These are phyloP conservation scores for Alcis repandata DNA, from an alignment of 2,888 invertebrate species.

Conservation along the genomic window DNA sequence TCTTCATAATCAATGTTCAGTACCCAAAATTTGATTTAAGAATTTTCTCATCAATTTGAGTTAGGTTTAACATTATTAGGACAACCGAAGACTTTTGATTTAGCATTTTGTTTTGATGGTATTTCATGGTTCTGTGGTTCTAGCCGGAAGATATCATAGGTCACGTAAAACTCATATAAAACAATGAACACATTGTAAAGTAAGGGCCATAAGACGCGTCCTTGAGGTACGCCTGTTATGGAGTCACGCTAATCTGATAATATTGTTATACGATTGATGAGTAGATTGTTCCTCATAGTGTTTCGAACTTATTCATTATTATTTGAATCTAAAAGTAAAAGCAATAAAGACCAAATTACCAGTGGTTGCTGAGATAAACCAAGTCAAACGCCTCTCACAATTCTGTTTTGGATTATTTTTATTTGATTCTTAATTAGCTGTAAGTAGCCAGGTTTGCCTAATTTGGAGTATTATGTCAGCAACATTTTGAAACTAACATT, in stretches of 20 bases:
- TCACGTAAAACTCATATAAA: slow-evolving; percentile 18
- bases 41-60: too few relatives aligned
- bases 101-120: too few relatives aligned
- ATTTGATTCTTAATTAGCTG: slow-evolving; percentile 23
- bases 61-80: too few relatives aligned
- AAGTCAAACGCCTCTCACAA: slow-evolving; percentile 34
- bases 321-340: slow-evolving; percentile 2
- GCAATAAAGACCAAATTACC: slow-evolving; percentile 31
- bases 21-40: too few relatives aligned
- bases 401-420: slow-evolving; percentile 22
- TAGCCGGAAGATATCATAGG: slow-evolving; percentile 8
- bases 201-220: slow-evolving; percentile 28
- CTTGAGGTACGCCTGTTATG: slow-evolving; percentile 32
- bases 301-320: not conserved
- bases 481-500: not conserved
- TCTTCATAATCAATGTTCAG: not conserved
- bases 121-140: not conserved
- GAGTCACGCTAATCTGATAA: slow-evolving; percentile 41
- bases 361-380: not conserved
- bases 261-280: slow-evolving; percentile 29
- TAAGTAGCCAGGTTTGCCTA: slow-evolving; percentile 19
- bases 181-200: slow-evolving; percentile 11
- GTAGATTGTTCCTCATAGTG: slow-evolving; percentile 19
- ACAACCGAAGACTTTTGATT: too few relatives aligned
- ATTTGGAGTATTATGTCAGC: slow-evolving; percentile 16